Evolutionary conservation across 2,113 vertebrate species (phyloP), one percentile per base, ranked within the genome.

Genomic region (Menidia beryllina): DNA sequence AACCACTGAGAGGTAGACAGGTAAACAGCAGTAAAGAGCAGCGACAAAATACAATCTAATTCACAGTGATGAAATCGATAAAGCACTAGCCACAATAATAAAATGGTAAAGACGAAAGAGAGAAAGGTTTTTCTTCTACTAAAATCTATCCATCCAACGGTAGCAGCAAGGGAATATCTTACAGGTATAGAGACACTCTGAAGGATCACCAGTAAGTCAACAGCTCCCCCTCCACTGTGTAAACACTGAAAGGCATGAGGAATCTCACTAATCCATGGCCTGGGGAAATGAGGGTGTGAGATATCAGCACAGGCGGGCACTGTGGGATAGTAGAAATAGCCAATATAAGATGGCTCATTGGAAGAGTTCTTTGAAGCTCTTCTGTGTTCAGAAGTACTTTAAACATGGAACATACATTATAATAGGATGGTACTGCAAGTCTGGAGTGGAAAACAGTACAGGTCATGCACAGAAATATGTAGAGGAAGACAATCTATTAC

Each of bases 201-300:
- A 55, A 34, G 47, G 67, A 13, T 17, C 14, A 5, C 15, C 39
- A 60, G 49, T 81, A 81, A 81, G 86, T 74, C 77, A 68, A 34
- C 62, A 57, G 21, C 27, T 2, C 41, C 36, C 52, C 24, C 36
- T 26, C 52, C 24, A 4, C 75, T 69, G 38, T 1, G 73, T 89
- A 85, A 85, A 88, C 82, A 81, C 43, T 62, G 52, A 66, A 27
- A 58, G 71, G 73, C 77, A 73, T 25, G 75, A 82, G 76, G 87
- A 87, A 87, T 87, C 71, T 69, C 81, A 81, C 79, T 84, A 83
- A 83, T 69, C 68, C 74, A 5, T 74, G 83, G 71, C 76, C 67
- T 5, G 50, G 81, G 76, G 77, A 84, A 75, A 79, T 48, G 65
- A 82, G 81, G 79, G 47, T 71, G 69, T 73, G 79, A 81, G 77